phyloP scores from a whole-genome alignment of 2,888 invertebrate species.

The Morinoia aosen region DNA sequence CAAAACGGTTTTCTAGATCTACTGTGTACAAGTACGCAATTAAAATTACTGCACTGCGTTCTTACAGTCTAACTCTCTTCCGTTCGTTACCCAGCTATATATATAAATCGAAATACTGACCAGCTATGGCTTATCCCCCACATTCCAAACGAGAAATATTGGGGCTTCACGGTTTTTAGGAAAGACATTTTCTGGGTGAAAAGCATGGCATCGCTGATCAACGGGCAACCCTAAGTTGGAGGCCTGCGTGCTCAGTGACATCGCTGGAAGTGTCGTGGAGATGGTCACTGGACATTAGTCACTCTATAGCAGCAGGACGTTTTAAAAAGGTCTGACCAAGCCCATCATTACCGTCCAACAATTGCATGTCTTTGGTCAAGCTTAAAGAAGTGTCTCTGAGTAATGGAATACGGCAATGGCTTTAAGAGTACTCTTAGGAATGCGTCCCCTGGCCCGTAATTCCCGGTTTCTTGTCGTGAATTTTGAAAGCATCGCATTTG shows the following conservation, averaged over 20 bases:
- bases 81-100: neutral
- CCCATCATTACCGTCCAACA: conserved; percentile 20
- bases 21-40: neutral
- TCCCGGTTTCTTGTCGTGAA: neutral
- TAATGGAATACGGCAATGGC: conserved; percentile 3
- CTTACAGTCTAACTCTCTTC: neutral
- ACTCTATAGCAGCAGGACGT: neutral
- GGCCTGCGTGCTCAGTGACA: neutral
- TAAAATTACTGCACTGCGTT: neutral
- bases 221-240: neutral
- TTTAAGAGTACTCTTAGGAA: neutral
- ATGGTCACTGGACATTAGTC: conserved; percentile 19
- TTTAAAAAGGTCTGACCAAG: conserved; percentile 23
- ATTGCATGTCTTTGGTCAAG: conserved; percentile 29
- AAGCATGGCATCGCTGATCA: neutral
- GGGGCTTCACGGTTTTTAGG: neutral
- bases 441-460: neutral
- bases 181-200: neutral
- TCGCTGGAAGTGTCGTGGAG: conserved; percentile 37
- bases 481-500: too few relatives aligned
- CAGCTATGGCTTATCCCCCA: neutral
- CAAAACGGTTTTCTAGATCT: neutral
- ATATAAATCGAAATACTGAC: neutral
- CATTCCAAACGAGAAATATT: neutral
- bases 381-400: conserved; percentile 15